Base-by-base conservation (phyloP, 2,888 invertebrate genomes). In the Danaus chrysippus region DNA sequence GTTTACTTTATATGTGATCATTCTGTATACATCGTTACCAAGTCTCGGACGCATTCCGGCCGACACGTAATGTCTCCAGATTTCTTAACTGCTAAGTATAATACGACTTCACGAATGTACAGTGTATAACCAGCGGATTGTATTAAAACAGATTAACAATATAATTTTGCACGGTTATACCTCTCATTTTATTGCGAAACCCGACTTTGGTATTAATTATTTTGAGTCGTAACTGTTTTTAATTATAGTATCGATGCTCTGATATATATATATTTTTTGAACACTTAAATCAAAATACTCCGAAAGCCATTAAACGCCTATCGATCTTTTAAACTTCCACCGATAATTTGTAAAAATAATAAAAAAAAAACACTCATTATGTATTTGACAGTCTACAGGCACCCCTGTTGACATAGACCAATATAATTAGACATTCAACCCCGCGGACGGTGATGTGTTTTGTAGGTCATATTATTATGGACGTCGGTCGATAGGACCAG, bases 361-460 rank as follows among this genome's bases (percentile, higher is more conserved):
- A 75, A 73, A 74, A 76, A 79, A 79, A 78, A 79, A 76, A 70
- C 72, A 69, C 76, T 80, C 77, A 83, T 84, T 87, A 88, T 88
- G 82, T 87, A 84, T 84, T 82, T 85, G 84, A 85, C 86, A 83
- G 79, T 75, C 75, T 74, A 75, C 77, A 73, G 70, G 74, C 70
- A 68, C 74, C 73, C 77, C 77, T 68, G 69, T 65, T 66, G 69
- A 64, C 65, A 57, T 53, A 56, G 68, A 71, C 83, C 82, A 76
- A 61, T 61, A 54, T 68, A 72, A 57, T 56, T 62, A 71, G 83
- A 76, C 71, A 75, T 68, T 46, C 58, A 68, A 65, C 58, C 65
- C 62, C 63, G 64, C 64, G 56, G 66, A 58, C 62, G 62, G 60
- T 68, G 68, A 59, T 70, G 70, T 71, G 68, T 68, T 65, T 65